A percentile compares a stretch with the other conserved stretches of the same genome.
phyloP scores from a whole-genome alignment of 2,888 invertebrate genomes.

The Scaptomyza parva region DNA sequence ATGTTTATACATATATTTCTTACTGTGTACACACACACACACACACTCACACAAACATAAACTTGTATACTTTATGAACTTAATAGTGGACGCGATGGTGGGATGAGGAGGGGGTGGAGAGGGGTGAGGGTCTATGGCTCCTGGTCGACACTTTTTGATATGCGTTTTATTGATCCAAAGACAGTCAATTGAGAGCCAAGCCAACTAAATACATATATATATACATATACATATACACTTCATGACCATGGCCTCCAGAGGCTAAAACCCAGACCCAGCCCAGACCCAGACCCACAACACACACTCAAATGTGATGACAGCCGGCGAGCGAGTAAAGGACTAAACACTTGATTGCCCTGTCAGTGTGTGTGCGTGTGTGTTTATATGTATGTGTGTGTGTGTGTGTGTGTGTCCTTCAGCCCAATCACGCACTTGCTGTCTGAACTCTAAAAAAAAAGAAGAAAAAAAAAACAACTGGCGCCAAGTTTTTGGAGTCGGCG shows the following conservation, averaged over 20 bases:
- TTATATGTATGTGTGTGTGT: not conserved
- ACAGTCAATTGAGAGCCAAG: conserved; percentile 43
- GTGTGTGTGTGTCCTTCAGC: conserved; percentile 54
- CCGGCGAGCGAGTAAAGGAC: conserved; percentile 37
- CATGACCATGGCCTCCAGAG: conserved; percentile 48
- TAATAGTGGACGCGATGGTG: too few relatives aligned
- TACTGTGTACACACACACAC: not conserved
- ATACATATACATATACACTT: conserved; percentile 1
- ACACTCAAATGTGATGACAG: conserved; percentile 61
- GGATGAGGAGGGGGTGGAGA: not conserved
- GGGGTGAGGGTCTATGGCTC: conserved; percentile 1
- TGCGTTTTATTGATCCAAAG: conserved; percentile 76
- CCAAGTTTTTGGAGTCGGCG: not conserved
- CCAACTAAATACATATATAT: conserved; percentile 4
- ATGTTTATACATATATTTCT: not conserved
- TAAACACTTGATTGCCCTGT: conserved; percentile 46
- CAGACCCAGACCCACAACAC: too few relatives aligned
- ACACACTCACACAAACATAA: too few relatives aligned
- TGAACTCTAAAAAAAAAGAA: conserved; percentile 61
- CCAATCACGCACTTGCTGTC: conserved; percentile 74
- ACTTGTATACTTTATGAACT: conserved; percentile 28
- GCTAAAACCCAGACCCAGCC: conserved; percentile 18
- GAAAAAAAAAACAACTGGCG: conserved; percentile 42
- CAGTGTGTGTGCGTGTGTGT: not conserved
- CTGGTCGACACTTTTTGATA: conserved; percentile 45